Evolutionary conservation across 2,888 invertebrate species (phyloP).

Genomic region (Campoplex nolae): DNA sequence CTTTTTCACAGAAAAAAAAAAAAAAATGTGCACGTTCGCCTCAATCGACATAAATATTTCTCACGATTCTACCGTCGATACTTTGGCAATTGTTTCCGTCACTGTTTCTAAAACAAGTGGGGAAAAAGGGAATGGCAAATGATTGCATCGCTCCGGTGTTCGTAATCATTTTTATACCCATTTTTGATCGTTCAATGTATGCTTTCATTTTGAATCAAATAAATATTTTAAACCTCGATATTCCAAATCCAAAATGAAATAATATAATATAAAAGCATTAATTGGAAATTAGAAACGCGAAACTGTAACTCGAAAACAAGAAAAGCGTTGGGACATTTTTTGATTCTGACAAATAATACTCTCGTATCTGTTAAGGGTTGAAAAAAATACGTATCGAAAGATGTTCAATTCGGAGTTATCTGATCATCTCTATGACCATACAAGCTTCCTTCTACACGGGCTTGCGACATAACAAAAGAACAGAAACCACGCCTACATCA

Average conservation of each 20-base stretch:
- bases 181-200: slow-evolving; percentile 1
- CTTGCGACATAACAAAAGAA: slow-evolving; percentile 15
- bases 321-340: neutral
- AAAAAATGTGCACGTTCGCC: neutral
- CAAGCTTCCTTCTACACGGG: slow-evolving; percentile 34
- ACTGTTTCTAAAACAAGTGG: neutral
- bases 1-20: neutral
- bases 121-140: neutral
- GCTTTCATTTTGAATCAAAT: no score
- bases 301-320: no score
- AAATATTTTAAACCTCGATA: no score
- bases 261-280: neutral
- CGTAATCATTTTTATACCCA: neutral
- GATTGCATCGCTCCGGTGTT: neutral
- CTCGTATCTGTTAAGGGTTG: neutral
- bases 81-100: neutral
- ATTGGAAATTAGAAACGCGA: neutral
- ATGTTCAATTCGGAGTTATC: neutral
- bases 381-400: slow-evolving; percentile 7
- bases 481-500: slow-evolving; percentile 45
- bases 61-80: neutral
- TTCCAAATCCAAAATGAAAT: no score
- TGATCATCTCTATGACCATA: neutral
- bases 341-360: neutral
- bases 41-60: neutral